Conservation (phyloP, 64 coral and sea anemone species). For the Stichodactyla helianthus region DNA sequence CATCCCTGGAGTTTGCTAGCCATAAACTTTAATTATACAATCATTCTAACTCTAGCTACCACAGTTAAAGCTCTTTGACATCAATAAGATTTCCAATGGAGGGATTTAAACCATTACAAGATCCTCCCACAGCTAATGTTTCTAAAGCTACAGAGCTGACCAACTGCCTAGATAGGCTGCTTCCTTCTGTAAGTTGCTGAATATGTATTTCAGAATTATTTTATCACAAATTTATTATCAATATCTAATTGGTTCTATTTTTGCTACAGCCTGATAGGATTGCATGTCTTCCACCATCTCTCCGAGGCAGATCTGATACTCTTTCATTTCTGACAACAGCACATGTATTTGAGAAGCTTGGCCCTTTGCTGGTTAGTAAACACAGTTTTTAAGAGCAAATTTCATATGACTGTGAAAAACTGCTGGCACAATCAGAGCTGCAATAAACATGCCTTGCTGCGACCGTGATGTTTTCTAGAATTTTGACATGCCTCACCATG, state of each 20-base stretch:
- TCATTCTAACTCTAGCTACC: too few relatives aligned
- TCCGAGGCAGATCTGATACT: conserved; percentile 66
- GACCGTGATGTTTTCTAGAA: neutral
- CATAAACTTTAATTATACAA: too few relatives aligned
- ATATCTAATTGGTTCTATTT: neutral
- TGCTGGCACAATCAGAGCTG: too few relatives aligned
- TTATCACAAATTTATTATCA: neutral
- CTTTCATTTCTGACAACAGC: conserved; percentile 74
- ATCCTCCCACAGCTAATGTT: conserved; percentile 70
- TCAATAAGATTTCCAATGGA: conserved; percentile 80
- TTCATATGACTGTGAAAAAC: too few relatives aligned
- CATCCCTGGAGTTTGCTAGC: too few relatives aligned
- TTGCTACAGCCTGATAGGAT: conserved; percentile 74
- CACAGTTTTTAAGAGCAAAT: too few relatives aligned
- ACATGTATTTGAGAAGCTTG: conserved; percentile 93
- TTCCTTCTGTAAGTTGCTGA: conserved; percentile 74
- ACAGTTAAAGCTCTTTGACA: conserved; percentile 11
- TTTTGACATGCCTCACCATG: too few relatives aligned
- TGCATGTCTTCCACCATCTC: conserved; percentile 60
- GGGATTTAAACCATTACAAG: conserved; percentile 83
- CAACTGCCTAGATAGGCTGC: conserved; percentile 68
- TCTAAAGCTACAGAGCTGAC: conserved; percentile 72
- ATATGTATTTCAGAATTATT: neutral
- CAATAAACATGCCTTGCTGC: neutral
- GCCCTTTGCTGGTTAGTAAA: conserved; percentile 67